Evolutionary conservation across 2,797 vertebrate species (phyloP), one percentile per base, ranked within the genome.

Genomic region (Pseudochirops corinnae): DNA sequence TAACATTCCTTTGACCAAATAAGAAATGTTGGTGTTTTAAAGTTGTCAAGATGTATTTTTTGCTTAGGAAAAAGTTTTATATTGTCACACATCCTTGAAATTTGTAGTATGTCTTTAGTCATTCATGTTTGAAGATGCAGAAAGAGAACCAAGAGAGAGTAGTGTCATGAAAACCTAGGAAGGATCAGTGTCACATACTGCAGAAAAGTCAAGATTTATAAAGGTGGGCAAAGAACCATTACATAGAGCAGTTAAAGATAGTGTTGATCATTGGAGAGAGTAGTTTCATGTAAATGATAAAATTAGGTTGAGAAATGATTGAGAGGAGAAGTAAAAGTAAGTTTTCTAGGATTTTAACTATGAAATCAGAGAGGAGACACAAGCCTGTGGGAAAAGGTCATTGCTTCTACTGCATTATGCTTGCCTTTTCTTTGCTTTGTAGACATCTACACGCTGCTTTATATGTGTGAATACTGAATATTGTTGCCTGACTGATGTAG

Each of bases 381-480:
- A 87, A 9, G 39, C 39, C 9, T 50, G 9, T 50, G 39, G 10
- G 4, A 87, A 87, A 50, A 50, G 21, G 3, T 16, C 11, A 0
- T 0, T 6, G 52, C 1, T 56, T 2, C 31, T 91, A 87, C 90
- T 91, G n/a, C 21, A 6, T 53, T 46, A 9, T 53, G 39, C 1
- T 46, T 53, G n/a, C 50, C 67, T 39, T 12, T 5, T 52, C 52
- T 94, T 90, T 96, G 55, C 29, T 92, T 93, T n/a, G 14, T 90
- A 29, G 57, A 39, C 7, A 24, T 46, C 74, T 82, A 0, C 4
- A 10, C 0, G 56, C 24, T 56, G 28, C 18, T 74, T 74, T 74
- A 39, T 60, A 31, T 74, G 1, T 74, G 16, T 74, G 12, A 74
- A 74, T 39, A 74, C n/a, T 39, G 18, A 46, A 24, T 82, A 82